Base-by-base conservation (phyloP, 2,113 vertebrate species). In the Chloropsis hardwickii region DNA sequence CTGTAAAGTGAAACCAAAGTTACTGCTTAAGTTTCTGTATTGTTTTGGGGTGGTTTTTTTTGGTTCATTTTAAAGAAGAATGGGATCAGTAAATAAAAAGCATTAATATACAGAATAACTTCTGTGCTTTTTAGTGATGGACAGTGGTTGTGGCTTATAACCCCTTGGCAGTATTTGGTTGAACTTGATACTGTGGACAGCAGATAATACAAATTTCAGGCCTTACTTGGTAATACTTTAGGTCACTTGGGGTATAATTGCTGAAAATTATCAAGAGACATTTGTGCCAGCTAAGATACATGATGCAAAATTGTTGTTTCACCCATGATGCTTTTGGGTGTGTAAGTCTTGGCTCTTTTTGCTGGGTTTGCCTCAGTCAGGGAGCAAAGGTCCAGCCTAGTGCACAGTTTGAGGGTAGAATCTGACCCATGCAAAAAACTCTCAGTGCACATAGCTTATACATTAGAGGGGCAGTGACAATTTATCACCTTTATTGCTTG, bases 381-480 rank as follows among this genome's bases (percentile, higher is more conserved):
- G 57, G 45, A 76, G 62, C 37, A 22, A 77, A 37, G 33, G 39
- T 51, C 39, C 67, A 91, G 28, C 66, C 27, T 53, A 4, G 10
- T 21, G 15, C 10, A 11, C 7, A 6, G 13, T 71, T 33, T 58
- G n/a, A 24, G 11, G 22, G 39, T 27, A 64, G 45, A 66, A 15
- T 58, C 48, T 89, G 50, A 18, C 28, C 71, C 23, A 1, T 70
- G 50, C 45, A 31, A 51, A 66, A 57, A 67, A 9, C 33, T 64
- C 24, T 17, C 28, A 3, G 1, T 88, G 70, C 40, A 17, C 0
- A 0, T 37, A n/a, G 24, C 4, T 70, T 53, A 4, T 17, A 2
- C 37, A 3, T 84, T 77, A 64, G 65, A 78, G 37, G 31, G 44
- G n/a, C 57, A 39, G 27, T 27, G 23, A 50, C 47, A 42, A 10